phyloP scores from a whole-genome alignment of 2,113 vertebrate species.

The Heterochromis multidens region DNA sequence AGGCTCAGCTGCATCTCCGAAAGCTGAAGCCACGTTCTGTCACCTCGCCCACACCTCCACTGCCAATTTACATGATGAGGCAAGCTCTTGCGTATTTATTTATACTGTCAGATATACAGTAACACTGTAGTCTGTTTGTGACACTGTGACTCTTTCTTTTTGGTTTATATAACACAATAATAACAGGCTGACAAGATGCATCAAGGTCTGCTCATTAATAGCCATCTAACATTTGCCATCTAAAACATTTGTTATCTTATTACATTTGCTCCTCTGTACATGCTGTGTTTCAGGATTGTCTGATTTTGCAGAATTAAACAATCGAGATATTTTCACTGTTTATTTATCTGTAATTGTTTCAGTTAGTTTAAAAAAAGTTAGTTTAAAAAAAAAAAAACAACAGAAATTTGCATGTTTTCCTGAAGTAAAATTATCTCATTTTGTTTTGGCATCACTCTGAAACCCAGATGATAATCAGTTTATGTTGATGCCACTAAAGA shows the following conservation, averaged over 20 bases:
- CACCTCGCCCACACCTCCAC: constrained; percentile 32
- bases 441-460: not conserved
- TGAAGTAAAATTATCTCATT: not conserved
- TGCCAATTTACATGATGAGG: constrained; percentile 46
- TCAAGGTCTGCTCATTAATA: not conserved
- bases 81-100: constrained; percentile 44
- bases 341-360: no score
- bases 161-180: constrained; percentile 29
- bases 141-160: constrained; percentile 20
- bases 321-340: not conserved
- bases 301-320: not conserved
- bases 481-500: not conserved
- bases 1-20: constrained; percentile 8
- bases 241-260: not conserved
- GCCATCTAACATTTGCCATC: not conserved
- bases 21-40: constrained; percentile 37
- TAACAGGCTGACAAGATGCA: not conserved
- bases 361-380: no score
- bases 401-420: no score
- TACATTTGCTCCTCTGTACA: not conserved
- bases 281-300: not conserved
- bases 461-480: not conserved
- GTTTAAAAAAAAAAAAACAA: no score
- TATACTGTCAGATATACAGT: constrained; percentile 35
- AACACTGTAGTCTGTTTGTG: constrained; percentile 21